Evolutionary conservation across 2,888 invertebrate genomes (phyloP), one percentile per base, ranked within the genome.

Genomic region (Lacanobia oleracea): DNA sequence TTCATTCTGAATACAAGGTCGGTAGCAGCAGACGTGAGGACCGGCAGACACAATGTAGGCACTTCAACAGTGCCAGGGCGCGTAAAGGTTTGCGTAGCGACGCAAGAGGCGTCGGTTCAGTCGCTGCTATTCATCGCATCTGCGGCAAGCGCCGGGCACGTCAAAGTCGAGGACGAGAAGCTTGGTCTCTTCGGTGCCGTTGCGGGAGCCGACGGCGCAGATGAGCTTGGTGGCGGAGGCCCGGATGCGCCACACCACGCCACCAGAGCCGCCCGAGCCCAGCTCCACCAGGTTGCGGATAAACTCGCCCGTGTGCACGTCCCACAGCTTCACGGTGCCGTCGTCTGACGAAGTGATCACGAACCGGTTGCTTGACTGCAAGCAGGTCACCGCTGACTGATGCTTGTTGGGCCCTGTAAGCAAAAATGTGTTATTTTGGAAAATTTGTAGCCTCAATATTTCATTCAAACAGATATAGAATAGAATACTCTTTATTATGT

Each of bases 341-440:
- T 99, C 99, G 92, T 99, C 99, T 2, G 99, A 99, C 18, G 99
- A 99, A 37, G 99, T 99, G 89, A 99, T 99, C 85, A 99, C 99
- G 96, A 99, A 99, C 80, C 98, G 98, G 91, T 98, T 98, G 95
- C 99, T 99, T 89, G 99, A 99, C 94, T 99, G 99, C 84, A 99
- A 97, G 95, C 99, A 99, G 56, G 99, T 99, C 71, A 99, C 99
- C 66, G 99, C 99, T 77, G 99, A 99, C 91, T 99, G 98, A 95
- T 99, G 99, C 92, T 99, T 99, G 93, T 99, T 98, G 43, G 98
- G 97, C 78, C 99, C 99, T 98, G 94, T 9, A 51, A 50, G 16
- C 3, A 1, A n/a, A 33, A 43, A 51, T 51, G 2, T 33, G 16
- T 57, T 50, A 45, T 53, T 40, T 5, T 48, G 8, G 2, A n/a